Evolutionary conservation across 2,797 vertebrate genomes (phyloP).

Genomic region (Sternotherus odoratus): DNA sequence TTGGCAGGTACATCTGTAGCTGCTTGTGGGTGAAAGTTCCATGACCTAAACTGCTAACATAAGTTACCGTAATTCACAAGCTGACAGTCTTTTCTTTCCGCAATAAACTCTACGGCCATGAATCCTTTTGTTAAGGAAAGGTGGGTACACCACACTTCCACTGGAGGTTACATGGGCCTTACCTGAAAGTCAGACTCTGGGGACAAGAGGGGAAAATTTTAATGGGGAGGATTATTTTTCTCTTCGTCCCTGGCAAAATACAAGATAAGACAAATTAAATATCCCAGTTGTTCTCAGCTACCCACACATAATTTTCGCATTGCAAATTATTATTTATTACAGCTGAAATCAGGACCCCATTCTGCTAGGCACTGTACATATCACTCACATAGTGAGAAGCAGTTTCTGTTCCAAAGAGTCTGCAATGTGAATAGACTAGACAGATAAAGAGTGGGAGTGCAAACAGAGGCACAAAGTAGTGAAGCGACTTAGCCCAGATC

Average conservation of each 20-base stretch:
- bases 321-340: neutral
- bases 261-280: neutral
- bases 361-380: neutral
- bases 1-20: slow-evolving; percentile 55
- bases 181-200: neutral
- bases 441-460: neutral
- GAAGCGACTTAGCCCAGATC: neutral
- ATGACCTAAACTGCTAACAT: neutral
- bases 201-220: neutral
- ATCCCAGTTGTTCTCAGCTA: slow-evolving; percentile 34
- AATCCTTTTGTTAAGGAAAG: neutral
- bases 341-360: neutral
- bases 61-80: slow-evolving; percentile 8
- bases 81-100: neutral
- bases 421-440: neutral
- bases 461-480: neutral
- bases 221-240: neutral
- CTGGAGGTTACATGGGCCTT: neutral
- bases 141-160: neutral
- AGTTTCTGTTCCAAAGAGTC: neutral
- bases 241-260: slow-evolving; percentile 22
- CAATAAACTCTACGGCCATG: neutral
- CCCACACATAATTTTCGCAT: slow-evolving; percentile 55
- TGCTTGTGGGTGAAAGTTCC: slow-evolving; percentile 43
- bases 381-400: neutral